These are phyloP conservation scores for Prunella strophiata DNA, from an alignment of 2,797 vertebrate species.

Conservation along the genomic window DNA sequence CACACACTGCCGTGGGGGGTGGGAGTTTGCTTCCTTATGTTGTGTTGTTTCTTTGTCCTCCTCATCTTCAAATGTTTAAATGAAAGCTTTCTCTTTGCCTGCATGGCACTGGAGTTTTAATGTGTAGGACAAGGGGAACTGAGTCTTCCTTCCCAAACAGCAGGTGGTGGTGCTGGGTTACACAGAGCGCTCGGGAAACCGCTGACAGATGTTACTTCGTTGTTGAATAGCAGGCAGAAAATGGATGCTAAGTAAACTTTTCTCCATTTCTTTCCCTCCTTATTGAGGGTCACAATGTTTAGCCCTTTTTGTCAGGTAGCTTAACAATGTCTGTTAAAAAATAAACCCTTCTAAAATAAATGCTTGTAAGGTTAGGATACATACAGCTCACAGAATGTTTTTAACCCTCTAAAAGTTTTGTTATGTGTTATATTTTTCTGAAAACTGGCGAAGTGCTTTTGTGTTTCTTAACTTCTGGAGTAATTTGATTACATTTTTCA, in stretches of 20 bases:
- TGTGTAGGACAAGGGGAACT: background rate
- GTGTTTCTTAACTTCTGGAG: background rate
- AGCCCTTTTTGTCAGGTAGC: background rate
- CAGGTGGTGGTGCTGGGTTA: conserved; percentile 72
- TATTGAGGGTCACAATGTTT: background rate
- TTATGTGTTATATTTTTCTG: background rate
- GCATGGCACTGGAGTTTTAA: background rate
- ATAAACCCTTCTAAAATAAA: background rate
- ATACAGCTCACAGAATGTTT: background rate
- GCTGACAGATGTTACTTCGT: background rate
- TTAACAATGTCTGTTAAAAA: background rate
- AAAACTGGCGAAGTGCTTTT: background rate
- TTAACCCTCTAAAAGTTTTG: background rate
- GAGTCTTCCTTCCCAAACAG: conserved; percentile 64
- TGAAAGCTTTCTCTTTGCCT: background rate
- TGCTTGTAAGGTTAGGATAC: background rate
- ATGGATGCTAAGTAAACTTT: background rate
- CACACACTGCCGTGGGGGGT: background rate
- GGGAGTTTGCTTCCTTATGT: background rate
- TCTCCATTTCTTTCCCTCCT: background rate
- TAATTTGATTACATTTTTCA: background rate
- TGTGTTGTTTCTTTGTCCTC: background rate
- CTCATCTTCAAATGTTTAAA: background rate
- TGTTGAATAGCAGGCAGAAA: background rate
- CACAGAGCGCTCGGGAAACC: background rate